Evolutionary conservation across 2,797 vertebrate genomes (phyloP), one percentile per base, ranked within the genome.

Genomic region (Telmatherina bonti): DNA sequence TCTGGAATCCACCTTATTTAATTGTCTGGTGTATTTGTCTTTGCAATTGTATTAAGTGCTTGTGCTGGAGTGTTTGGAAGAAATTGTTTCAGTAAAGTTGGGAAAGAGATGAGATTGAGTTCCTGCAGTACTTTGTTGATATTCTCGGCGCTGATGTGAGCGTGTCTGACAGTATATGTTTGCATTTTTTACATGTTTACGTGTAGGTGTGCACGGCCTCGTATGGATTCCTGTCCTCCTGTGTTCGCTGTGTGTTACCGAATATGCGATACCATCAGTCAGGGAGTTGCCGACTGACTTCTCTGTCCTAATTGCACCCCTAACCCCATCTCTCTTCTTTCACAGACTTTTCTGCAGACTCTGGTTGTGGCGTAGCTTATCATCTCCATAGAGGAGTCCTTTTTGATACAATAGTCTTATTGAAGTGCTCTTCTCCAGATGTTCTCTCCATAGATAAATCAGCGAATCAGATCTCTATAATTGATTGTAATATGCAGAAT

Each of bases 401-500:
- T 90, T 92, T 92, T 91, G 82, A 94, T 93, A 89, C 83, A 91
- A 85, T 84, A 92, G 89, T 93, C 90, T 93, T 73, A 92, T 92
- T 93, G 91, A 94, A 93, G 91, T 92, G 7, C 76, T 91, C 88
- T 80, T 86, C 88, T 92, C 91, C 89, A 93, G 91, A 94, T 93
- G 91, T 94, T 92, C 83, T 88, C 89, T 90, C 88, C 84, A 85
- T 83, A 91, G 91, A 92, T 90, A 91, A 91, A 92, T 90, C 81
- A 87, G 70, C 76, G 90, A 91, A 94, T 93, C 92, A 92, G 86
- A 93, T 93, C 91, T 92, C 82, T 93, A 91, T 94, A 94, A 94
- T 94, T 93, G 92, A 92, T 92, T 88, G 81, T 93, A 93, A 90
- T 92, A 93, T 93, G 90, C 89, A 93, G 89, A 92, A 91, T 94